Conservation (phyloP, 2,113 vertebrate species). For the Progne subis region DNA sequence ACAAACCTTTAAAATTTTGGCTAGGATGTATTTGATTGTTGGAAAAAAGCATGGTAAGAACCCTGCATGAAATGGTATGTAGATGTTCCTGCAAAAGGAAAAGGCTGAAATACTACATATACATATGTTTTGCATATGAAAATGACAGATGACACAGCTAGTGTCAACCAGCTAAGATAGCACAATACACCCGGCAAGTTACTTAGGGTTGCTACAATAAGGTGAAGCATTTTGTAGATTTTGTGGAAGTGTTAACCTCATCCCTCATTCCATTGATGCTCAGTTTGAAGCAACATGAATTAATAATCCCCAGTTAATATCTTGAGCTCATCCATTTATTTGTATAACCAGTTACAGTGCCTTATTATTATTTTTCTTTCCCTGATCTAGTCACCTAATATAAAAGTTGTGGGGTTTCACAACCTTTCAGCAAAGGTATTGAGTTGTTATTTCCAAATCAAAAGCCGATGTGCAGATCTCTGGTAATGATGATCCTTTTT, state of each 20-base stretch:
- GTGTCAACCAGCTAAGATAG: background rate
- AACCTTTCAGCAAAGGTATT: background rate
- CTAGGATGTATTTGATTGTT: background rate
- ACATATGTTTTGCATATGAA: background rate
- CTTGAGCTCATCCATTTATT: background rate
- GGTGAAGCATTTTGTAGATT: background rate
- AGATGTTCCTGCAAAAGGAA: background rate
- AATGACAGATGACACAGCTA: background rate
- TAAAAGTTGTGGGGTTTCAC: rapidly evolving
- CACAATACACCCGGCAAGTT: background rate
- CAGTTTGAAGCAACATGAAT: background rate
- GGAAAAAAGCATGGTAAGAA: background rate
- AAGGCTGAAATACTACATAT: background rate
- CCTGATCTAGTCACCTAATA: background rate
- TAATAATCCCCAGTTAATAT: background rate
- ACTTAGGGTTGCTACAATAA: background rate
- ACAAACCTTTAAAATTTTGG: background rate
- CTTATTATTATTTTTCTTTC: background rate
- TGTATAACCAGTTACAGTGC: background rate
- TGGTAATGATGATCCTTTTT: background rate
- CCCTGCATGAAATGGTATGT: background rate
- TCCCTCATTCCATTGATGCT: background rate
- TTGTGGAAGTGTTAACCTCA: background rate
- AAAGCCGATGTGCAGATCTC: background rate
- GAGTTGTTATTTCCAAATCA: background rate